Evolutionary conservation across 2,113 vertebrate genomes (phyloP), one percentile per base, ranked within the genome.

Genomic region (Synchiropus splendidus): DNA sequence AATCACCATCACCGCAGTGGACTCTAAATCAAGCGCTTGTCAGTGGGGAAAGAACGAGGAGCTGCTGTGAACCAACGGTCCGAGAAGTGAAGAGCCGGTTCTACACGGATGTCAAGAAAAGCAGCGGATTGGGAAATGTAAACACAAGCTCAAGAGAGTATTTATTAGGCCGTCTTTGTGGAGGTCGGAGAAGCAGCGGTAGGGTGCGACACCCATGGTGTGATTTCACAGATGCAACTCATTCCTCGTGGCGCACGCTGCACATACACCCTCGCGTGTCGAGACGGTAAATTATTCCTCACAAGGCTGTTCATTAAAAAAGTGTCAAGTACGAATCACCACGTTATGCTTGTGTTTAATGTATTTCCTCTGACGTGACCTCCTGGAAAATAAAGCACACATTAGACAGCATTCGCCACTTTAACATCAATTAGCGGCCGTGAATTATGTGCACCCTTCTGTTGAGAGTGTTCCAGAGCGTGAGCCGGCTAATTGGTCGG

Each of bases 21-120:
- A 67, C 67, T 74, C 64, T 65, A 67, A 76, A 77, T 75, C 71
- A 74, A 72, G 73, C 64, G 62, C 48, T 62, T 74, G 67, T 75
- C 77, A 62, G 64, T 70, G 73, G 77, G 74, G 21, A 58, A 62
- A 72, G 64, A 56, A 50, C 34, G 14, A 38, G 15, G 44, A 44
- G 49, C 43, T 31, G 64, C 55, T 54, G 48, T 13, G 17, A 57
- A 47, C 54, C 49, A 32, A 39, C 39, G 10, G 51, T 58, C 70
- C 45, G 54, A 62, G 60, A 63, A 68, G 68, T 61, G 70, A 75
- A 56, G 63, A 62, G 57, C 58, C 13, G 9, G 61, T 68, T 67
- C 67, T 58, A 42, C 60, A 47, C 41, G 58, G 36, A 65, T 65
- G 72, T 79, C 70, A 75, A 53, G 63, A 67, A 70, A 79, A 79